These are phyloP conservation scores for Argynnis bischoffii DNA, from an alignment of 2,888 invertebrate species.

Conservation along the genomic window DNA sequence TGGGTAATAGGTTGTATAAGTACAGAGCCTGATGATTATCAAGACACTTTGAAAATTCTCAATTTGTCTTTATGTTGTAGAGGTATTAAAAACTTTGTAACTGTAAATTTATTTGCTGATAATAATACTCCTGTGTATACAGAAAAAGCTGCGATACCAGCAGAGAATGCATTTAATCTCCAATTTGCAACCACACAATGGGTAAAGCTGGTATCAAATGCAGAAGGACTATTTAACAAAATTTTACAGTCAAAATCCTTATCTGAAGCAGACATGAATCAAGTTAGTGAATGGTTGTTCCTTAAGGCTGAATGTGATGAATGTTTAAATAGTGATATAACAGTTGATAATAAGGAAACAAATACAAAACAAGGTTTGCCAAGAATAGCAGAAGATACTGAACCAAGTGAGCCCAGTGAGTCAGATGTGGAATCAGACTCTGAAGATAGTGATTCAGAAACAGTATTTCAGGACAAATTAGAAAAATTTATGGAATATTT, in stretches of 20 bases:
- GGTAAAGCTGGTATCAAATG: conserved; percentile 91
- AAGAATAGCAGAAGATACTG: conserved; percentile 79
- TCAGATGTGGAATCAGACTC: conserved; percentile 84
- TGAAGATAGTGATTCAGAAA: conserved; percentile 83
- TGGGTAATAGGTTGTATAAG: conserved; percentile 88
- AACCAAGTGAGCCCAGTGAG: conserved; percentile 84
- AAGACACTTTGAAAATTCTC: conserved; percentile 86
- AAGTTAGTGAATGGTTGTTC: conserved; percentile 90
- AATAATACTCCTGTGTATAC: conserved; percentile 82
- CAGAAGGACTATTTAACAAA: conserved; percentile 91
- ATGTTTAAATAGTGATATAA: conserved; percentile 84
- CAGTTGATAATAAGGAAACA: conserved; percentile 70
- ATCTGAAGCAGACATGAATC: conserved; percentile 87
- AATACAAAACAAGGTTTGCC: conserved; percentile 72
- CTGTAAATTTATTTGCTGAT: conserved; percentile 86
- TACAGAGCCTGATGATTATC: conserved; percentile 85
- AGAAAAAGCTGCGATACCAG: conserved; percentile 63
- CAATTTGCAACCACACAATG: conserved; percentile 93
- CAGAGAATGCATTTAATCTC: conserved; percentile 84
- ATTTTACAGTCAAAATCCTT: conserved; percentile 87
- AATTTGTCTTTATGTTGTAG: conserved; percentile 86
- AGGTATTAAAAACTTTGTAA: conserved; percentile 86
- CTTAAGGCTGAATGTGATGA: conserved; percentile 94
- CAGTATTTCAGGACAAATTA: conserved; percentile 86
- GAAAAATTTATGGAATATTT: conserved; percentile 88